These are phyloP conservation scores for Nothobranchius furzeri DNA, from an alignment of 2,113 vertebrate species.

Conservation along the genomic window DNA sequence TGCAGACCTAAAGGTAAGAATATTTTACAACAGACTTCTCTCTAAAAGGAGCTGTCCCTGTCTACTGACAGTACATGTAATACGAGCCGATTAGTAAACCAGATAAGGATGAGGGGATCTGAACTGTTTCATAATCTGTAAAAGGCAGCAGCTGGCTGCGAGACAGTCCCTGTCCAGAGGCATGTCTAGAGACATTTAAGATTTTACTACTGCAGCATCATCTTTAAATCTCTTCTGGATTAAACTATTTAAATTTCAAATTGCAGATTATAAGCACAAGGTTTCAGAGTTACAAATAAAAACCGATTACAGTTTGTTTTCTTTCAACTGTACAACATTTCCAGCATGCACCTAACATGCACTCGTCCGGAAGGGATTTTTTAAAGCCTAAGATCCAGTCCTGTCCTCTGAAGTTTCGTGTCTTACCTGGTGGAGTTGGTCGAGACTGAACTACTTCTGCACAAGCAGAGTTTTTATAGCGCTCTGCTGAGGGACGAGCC, in stretches of 20 bases:
- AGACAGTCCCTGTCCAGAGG: background rate
- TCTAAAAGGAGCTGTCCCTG: constrained; percentile 9
- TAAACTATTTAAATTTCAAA: background rate
- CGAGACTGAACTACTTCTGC: constrained; percentile 66
- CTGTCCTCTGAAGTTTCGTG: background rate
- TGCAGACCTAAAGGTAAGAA: constrained; percentile 16
- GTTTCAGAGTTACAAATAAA: background rate
- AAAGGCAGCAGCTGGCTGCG: background rate
- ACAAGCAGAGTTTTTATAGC: constrained; percentile 71
- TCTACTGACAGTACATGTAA: constrained; percentile 40
- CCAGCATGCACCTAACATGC: too few relatives aligned
- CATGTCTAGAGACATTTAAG: background rate
- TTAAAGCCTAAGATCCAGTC: constrained; percentile 3
- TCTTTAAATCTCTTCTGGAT: background rate
- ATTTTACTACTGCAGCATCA: background rate
- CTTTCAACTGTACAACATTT: too few relatives aligned
- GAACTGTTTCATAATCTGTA: constrained; percentile 22
- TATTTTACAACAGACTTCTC: constrained; percentile 17
- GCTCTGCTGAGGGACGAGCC: constrained; percentile 28
- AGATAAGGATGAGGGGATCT: constrained; percentile 44
- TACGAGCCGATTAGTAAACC: constrained; percentile 39
- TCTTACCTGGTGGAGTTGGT: constrained; percentile 78
- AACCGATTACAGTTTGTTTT: background rate
- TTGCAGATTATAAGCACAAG: background rate
- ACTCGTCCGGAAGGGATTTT: background rate